Evolutionary conservation across 2,797 vertebrate species (phyloP).

Genomic region (Gallinago solitaria): DNA sequence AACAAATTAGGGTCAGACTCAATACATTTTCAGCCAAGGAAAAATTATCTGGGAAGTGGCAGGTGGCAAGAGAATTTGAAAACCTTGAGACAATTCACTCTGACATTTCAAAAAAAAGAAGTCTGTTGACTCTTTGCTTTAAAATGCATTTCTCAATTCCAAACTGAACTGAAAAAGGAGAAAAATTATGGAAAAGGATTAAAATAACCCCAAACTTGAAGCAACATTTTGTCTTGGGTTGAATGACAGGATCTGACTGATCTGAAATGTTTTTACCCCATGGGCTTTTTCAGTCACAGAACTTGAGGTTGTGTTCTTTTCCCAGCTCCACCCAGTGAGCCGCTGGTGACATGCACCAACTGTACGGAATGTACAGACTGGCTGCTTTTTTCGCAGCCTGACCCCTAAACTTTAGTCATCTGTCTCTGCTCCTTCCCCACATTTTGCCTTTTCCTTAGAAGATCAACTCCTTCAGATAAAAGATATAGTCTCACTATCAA

Average conservation of each 20-base stretch:
- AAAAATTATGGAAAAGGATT: not conserved
- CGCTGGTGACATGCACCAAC: not conserved
- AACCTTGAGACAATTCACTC: not conserved
- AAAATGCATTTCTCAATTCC: not conserved
- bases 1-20: not conserved
- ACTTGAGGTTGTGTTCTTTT: not conserved
- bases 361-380: not conserved
- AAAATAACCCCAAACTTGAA: not conserved
- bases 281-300: not conserved
- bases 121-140: not conserved
- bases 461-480: not conserved
- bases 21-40: not conserved
- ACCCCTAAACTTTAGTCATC: not conserved
- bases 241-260: not conserved
- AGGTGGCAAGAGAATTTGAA: conserved; percentile 2
- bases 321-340: not conserved
- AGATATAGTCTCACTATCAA: not conserved
- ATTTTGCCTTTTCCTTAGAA: not conserved
- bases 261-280: not conserved
- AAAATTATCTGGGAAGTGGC: not conserved
- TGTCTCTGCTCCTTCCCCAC: not conserved
- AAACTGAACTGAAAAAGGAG: not conserved
- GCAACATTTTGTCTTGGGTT: not conserved
- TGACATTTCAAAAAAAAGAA: not conserved
- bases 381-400: not conserved